Percentiles rank a stretch among this genome's conserved stretches.
Evolutionary conservation across 2,797 vertebrate genomes (phyloP).

Genomic region (Cyclura pinguis): DNA sequence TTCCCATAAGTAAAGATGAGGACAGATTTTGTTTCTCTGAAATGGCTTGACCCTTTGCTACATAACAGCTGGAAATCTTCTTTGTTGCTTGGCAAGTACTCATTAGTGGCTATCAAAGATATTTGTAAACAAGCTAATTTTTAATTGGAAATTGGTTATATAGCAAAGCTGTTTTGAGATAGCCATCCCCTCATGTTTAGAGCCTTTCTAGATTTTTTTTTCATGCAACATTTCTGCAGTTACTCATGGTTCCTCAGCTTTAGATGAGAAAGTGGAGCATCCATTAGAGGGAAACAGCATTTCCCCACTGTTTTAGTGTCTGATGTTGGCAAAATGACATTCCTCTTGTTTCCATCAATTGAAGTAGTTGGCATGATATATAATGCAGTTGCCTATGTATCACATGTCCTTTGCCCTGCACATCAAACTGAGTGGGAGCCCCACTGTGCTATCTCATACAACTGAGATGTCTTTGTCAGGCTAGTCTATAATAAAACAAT

Average conservation of each 20-base stretch:
- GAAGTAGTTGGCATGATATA: no score
- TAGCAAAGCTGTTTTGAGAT: background rate
- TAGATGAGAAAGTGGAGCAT: background rate
- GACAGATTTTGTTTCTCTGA: background rate
- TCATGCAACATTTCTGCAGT: background rate
- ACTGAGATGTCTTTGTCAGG: background rate
- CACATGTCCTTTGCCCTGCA: background rate
- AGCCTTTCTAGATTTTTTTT: background rate
- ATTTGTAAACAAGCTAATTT: constrained; percentile 12
- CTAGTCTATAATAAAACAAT: no score
- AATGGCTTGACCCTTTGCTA: background rate
- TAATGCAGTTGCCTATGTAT: background rate
- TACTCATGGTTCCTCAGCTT: background rate
- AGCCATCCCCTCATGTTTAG: background rate
- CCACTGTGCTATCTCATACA: background rate
- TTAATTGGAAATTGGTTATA: background rate
- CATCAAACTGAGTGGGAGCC: background rate
- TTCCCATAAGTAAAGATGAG: background rate
- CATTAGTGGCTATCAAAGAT: background rate
- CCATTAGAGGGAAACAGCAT: background rate
- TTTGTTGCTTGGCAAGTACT: constrained; percentile 3
- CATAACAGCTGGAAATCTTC: constrained; percentile 9
- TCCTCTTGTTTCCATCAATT: background rate
- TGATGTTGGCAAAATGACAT: background rate
- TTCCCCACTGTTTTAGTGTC: background rate